Conservation (phyloP, 1,140 invertebrate genomes). For the Bombus waltoni region DNA sequence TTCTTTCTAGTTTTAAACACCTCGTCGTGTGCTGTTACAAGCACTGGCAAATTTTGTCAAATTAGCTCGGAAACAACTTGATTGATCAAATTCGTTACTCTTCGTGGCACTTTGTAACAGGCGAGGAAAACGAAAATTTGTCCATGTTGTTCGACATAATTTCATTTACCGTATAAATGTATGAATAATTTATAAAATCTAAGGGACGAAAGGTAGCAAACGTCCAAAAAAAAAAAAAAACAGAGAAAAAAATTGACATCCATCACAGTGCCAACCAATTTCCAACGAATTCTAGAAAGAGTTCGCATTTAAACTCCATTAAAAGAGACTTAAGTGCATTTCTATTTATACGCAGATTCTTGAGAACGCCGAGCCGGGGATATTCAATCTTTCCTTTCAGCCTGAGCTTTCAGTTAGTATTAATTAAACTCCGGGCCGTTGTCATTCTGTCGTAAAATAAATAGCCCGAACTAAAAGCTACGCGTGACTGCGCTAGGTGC, state of each 20-base stretch:
- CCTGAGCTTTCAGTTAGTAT: neutral
- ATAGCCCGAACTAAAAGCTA: conserved; percentile 19
- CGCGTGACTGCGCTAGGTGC: neutral
- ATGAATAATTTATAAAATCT: neutral
- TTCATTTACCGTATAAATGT: no score
- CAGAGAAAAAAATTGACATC: neutral
- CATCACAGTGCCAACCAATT: neutral
- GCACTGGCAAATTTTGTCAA: no score
- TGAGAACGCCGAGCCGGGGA: neutral
- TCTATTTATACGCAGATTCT: conserved; percentile 26
- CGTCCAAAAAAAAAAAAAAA: neutral
- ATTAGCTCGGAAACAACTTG: no score
- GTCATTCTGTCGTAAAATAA: conserved; percentile 29
- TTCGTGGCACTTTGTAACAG: no score
- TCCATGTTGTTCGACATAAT: no score
- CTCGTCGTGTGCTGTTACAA: no score
- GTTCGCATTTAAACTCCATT: neutral
- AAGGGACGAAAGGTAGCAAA: no score
- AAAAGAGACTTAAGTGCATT: neutral
- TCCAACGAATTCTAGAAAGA: neutral
- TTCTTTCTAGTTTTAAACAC: neutral
- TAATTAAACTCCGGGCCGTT: neutral
- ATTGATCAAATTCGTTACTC: no score
- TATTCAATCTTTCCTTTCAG: conserved; percentile 22
- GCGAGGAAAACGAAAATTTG: no score